Conservation (phyloP, 2,888 invertebrate species). For the Platycheirus albimanus region DNA sequence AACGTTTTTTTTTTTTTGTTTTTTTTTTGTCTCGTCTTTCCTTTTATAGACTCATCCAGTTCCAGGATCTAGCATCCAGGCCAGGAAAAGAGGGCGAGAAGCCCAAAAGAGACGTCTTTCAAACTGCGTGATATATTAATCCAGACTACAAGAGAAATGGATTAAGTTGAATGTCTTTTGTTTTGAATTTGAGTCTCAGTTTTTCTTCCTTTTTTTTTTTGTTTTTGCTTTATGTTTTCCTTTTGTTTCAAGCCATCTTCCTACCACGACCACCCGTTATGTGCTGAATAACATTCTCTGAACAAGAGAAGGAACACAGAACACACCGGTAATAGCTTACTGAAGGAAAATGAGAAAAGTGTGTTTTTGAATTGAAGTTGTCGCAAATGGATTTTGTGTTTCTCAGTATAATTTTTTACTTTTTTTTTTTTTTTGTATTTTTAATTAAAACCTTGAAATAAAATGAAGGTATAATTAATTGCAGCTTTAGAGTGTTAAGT, state of each 20-base stretch:
- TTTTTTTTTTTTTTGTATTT: constrained; percentile 30
- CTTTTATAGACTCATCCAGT: constrained; percentile 20
- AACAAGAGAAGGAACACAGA: not conserved
- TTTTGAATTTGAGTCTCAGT: constrained; percentile 53
- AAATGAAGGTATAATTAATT: constrained; percentile 66
- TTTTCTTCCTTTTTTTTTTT: constrained; percentile 23
- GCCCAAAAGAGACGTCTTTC: constrained; percentile 55
- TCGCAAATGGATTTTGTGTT: constrained; percentile 61
- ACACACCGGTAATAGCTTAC: constrained; percentile 10
- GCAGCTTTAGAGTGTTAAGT: constrained; percentile 38
- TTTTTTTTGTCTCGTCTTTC: constrained; percentile 40
- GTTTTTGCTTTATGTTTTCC: constrained; percentile 1
- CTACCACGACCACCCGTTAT: not conserved
- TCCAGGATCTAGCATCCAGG: constrained; percentile 12
- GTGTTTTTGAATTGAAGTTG: constrained; percentile 49
- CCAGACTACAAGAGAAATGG: constrained; percentile 71
- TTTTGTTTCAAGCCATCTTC: constrained; percentile 13
- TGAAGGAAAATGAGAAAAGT: constrained; percentile 34
- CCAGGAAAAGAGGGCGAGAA: not conserved
- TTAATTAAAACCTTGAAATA: constrained; percentile 47
- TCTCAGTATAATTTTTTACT: not conserved
- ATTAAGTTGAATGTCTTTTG: constrained; percentile 73
- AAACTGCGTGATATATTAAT: constrained; percentile 70
- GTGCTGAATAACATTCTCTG: constrained; percentile 25
- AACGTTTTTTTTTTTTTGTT: constrained; percentile 41